Conservation (phyloP, 2,888 invertebrate genomes). For the Strigamia crassipes region DNA sequence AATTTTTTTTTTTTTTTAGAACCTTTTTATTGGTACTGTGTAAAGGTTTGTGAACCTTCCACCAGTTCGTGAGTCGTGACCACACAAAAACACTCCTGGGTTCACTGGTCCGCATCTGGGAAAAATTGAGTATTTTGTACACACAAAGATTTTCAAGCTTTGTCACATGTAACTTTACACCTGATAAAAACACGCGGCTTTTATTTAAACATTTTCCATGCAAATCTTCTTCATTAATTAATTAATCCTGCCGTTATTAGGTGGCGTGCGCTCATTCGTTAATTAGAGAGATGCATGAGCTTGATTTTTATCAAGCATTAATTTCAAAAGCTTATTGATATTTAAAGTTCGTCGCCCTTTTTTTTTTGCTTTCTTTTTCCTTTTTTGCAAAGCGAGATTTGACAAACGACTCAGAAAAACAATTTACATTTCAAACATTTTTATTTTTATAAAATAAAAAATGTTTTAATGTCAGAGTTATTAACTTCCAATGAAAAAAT, state of each 20-base stretch:
- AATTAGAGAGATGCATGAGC: not conserved
- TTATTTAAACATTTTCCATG: conserved; percentile 8
- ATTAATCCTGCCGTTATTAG: conserved; percentile 10
- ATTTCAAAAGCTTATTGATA: conserved; percentile 29
- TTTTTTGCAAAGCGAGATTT: no score
- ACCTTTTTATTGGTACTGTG: not conserved
- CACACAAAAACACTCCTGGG: not conserved
- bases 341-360: not conserved
- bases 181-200: not conserved
- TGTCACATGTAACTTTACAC: not conserved
- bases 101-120: not conserved
- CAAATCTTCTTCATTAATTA: conserved; percentile 35
- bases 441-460: no score
- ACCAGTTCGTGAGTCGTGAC: not conserved
- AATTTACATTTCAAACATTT: no score
- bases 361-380: no score
- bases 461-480: no score
- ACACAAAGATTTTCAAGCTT: not conserved
- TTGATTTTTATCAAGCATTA: conserved; percentile 31
- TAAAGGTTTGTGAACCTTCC: no score
- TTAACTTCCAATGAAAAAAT: no score
- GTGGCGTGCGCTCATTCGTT: conserved; percentile 17
- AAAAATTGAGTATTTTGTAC: not conserved
- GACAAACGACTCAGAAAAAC: no score
- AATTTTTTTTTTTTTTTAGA: not conserved